Evolutionary conservation across 2,797 vertebrate genomes (phyloP).

Genomic region (Lindbergichthys nudifrons): DNA sequence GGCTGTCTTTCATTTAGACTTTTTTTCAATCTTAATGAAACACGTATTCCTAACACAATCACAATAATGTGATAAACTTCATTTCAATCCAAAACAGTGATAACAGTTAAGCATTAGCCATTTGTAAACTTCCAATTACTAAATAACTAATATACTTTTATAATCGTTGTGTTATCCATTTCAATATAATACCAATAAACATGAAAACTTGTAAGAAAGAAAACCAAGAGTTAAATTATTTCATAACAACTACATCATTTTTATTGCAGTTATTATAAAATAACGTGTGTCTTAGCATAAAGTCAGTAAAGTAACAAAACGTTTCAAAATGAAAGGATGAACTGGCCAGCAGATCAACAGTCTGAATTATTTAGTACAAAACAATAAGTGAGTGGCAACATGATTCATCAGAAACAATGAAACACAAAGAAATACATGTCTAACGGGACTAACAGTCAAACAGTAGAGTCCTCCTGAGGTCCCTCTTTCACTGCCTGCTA

Average conservation of each 20-base stretch:
- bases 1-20: neutral
- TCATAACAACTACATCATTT: neutral
- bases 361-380: slow-evolving; percentile 50
- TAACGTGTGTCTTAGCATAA: neutral
- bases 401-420: neutral
- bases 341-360: slow-evolving; percentile 87
- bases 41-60: no score
- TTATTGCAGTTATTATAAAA: slow-evolving; percentile 11
- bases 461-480: neutral
- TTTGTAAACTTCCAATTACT: neutral
- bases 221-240: neutral
- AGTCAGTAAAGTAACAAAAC: neutral
- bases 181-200: neutral
- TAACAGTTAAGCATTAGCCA: neutral
- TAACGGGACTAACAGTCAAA: neutral
- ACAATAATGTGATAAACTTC: neutral
- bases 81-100: neutral
- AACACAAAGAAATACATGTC: slow-evolving; percentile 1
- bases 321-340: slow-evolving; percentile 41
- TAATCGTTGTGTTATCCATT: neutral
- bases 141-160: neutral
- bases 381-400: neutral
- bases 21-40: neutral
- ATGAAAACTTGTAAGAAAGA: neutral
- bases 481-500: no score